Conservation (phyloP, 2,797 vertebrate genomes). For the Hemitrygon akajei region DNA sequence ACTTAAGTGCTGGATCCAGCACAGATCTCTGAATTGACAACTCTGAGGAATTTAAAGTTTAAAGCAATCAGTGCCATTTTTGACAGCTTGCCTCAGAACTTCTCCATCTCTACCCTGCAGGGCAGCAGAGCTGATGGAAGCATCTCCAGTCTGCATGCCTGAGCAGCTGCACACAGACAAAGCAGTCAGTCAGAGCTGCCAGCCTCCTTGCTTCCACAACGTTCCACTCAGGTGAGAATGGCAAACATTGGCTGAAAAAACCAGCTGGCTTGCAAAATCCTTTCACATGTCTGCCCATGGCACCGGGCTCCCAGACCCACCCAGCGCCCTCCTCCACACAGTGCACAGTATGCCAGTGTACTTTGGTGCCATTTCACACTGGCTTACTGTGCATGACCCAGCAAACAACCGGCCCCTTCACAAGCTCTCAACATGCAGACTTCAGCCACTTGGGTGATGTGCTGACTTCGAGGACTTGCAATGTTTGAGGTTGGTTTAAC, state of each 20-base stretch:
- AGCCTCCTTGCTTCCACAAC: not conserved
- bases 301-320: not conserved
- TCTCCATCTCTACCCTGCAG: too few relatives aligned
- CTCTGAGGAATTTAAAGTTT: too few relatives aligned
- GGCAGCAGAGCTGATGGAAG: not conserved
- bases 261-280: not conserved
- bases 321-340: not conserved
- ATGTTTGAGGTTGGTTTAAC: not conserved
- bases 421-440: too few relatives aligned
- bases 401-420: not conserved
- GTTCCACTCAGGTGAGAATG: not conserved
- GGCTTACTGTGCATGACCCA: not conserved
- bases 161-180: not conserved
- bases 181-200: not conserved
- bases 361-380: not conserved
- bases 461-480: not conserved
- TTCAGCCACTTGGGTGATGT: not conserved
- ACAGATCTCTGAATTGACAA: too few relatives aligned
- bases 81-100: too few relatives aligned
- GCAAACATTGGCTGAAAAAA: not conserved
- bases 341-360: not conserved
- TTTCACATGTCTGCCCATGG: not conserved
- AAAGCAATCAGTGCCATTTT: too few relatives aligned
- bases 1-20: too few relatives aligned
- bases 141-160: not conserved